Base-by-base conservation (phyloP, 1,140 invertebrate genomes). In the Ceratosolen fusciceps region DNA sequence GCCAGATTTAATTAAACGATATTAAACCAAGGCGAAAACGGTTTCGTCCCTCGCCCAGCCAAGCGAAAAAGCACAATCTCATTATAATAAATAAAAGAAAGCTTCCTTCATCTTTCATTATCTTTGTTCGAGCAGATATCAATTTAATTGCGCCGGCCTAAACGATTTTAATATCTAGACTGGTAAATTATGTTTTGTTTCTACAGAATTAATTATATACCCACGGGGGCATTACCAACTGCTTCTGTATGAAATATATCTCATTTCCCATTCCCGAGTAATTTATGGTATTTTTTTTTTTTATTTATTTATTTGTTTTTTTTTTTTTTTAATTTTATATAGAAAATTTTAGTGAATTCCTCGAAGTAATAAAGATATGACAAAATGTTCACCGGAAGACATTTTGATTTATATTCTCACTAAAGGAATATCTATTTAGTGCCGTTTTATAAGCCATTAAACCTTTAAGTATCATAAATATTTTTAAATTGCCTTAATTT, bases 1-100 rank as follows among this genome's bases (percentile, higher is more conserved):
- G 31, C 1, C 21, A 43, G 47, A 56, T 71, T 60, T 77, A 71
- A 77, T 77, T 60, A 71, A 71, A 49, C 75, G 75, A 71, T 77
- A 58, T 71, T 77, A 60, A 47, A 60, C 3, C 24, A 19, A 47
- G 9, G 5, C 43, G 34, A 43, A 77, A 77, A 77, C 70, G 39
- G 49, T 39, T 39, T 39, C 34, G 37, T 75, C 31, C 39, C 21
- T 31, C 39, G 24, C 24, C 5, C 34, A n/a, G n/a, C n/a, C n/a
- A n/a, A n/a, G 26, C 4, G 9, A 31, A 19, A 54, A 70, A 37
- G 29, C 12, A 19, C 12, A 19, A n/a, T 37, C 21, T 72, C 75
- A 58, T n/a, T 56, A 74, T 60, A 74, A 72, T 72, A 56, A 56
- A 71, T 70, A 70, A 70, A 29, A n/a, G 21, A n/a, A 7, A 47